Evolutionary conservation across 2,113 vertebrate species (phyloP), one percentile per base, ranked within the genome.

Genomic region (Tupaia chinensis): DNA sequence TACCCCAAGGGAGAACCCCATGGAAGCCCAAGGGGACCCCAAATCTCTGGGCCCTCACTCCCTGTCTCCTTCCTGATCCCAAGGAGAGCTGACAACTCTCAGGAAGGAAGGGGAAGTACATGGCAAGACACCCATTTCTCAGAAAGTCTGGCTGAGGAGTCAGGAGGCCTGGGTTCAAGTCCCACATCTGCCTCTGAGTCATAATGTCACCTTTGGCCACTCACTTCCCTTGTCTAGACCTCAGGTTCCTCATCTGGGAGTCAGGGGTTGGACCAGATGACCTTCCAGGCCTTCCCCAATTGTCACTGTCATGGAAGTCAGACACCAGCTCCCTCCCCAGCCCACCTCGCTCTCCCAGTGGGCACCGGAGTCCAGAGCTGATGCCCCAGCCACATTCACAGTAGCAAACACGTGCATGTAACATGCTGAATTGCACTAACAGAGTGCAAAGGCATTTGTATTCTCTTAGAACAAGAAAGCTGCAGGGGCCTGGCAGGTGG

Each of bases 241-340:
- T 96, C 93, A 96, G 95, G 91, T 97, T 97, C 97, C 94, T 96
- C 95, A 69, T 97, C 82, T 10, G 65, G 34, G 68, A 74, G 96
- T 70, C 78, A 58, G 84, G 56, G 34, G 34, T 66, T 13, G 19
- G 63, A 53, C 60, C 77, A 68, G 94, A 92, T 92, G 80, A 68
- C 19, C 29, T 34, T 53, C 56, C 3, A 1, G 63, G 58, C 34
- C 85, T 80, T 80, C 70, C 82, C 73, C 83, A 25, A 7, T 2
- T 54, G 63, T 6, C 56, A 20, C 0, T 1, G 17, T 1, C 22
- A 73, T 95, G 94, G 94, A 91, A 94, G 83, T 53, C 76, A 10
- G 69, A 78, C 5, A 5, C 9, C 12, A 16, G 22, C 14, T n/a
- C 65, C 27, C 34, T 14, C 32, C 82, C 76, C 68, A 53, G 23